Evolutionary conservation across 2,113 vertebrate genomes (phyloP), one percentile per base, ranked within the genome.

Genomic region (Pogona vitticeps): DNA sequence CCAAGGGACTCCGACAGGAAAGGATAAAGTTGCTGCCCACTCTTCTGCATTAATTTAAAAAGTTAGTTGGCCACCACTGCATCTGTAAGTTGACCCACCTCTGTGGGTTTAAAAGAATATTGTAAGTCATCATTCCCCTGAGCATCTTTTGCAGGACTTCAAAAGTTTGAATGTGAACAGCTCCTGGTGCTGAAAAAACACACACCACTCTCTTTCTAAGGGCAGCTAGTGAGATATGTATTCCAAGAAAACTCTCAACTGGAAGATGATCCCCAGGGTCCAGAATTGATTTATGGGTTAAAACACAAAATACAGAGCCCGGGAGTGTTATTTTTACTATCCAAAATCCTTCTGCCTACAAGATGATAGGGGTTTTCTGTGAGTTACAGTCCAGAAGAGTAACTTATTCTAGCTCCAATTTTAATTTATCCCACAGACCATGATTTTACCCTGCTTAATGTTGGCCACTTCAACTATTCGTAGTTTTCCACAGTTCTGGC

Each of bases 1-100:
- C 72, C 36, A 52, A 84, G 71, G 76, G 52, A 3, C 61, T 76
- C 89, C 8, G 8, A 76, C 70, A 78, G 20, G 85, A 61, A 58
- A 79, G 21, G 68, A 20, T 81, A 31, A 71, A 61, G 17, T 0
- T 40, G 26, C 56, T 79, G 14, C 68, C 52, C 20, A 31, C 9
- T 2, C 59, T 86, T 77, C 75, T n/a, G 3, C 36, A 59, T 58
- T 14, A 72, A 71, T 56, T 76, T 0, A 18, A 84, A 63, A 40
- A 67, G 84, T 70, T 81, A 90, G 91, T 84, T 88, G 79, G 42
- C 0, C 13, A 90, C 85, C 58, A 15, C 63, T 78, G 86, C 92
- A 91, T 87, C 91, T 92, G 86, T 83, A 38, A 10, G 2, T 31
- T 17, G 23, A 78, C 42, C 75, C 36, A 38, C 1, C 17, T 10